Conservation (phyloP, 2,113 vertebrate genomes). For the Oophaga pumilio region DNA sequence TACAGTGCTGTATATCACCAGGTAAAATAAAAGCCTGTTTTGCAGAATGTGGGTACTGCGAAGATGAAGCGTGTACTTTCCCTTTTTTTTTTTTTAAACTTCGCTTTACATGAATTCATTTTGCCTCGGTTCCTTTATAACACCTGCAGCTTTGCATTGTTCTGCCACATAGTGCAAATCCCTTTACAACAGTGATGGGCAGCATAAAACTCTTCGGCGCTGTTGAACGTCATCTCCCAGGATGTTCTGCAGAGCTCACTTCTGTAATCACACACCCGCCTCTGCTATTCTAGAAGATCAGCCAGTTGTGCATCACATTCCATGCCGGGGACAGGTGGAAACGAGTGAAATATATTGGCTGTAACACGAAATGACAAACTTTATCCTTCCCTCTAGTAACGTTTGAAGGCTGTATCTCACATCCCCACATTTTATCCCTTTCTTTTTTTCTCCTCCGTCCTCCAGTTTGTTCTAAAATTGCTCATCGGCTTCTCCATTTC, state of each 20-base stretch:
- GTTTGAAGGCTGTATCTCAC: background rate
- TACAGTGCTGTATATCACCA: background rate
- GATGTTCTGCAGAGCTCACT: background rate
- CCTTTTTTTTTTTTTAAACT: background rate
- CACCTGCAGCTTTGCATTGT: constrained; percentile 15
- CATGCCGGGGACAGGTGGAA: background rate
- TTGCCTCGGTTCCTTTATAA: background rate
- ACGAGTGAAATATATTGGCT: background rate
- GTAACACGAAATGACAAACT: background rate
- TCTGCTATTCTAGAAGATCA: background rate
- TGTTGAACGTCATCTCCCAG: too few species aligned
- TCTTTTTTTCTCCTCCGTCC: background rate
- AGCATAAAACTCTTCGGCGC: background rate
- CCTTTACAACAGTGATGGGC: constrained; percentile 1
- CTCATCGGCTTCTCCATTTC: constrained; percentile 25
- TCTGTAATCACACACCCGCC: background rate
- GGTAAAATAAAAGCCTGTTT: background rate
- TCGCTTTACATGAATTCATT: constrained; percentile 24
- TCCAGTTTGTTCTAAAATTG: background rate
- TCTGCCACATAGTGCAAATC: background rate
- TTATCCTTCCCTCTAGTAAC: background rate
- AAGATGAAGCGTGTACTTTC: background rate
- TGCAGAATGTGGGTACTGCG: background rate
- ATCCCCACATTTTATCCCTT: background rate
- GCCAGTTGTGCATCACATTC: background rate